Evolutionary conservation across 2,888 invertebrate genomes (phyloP).

Genomic region (Anaspis maculata): DNA sequence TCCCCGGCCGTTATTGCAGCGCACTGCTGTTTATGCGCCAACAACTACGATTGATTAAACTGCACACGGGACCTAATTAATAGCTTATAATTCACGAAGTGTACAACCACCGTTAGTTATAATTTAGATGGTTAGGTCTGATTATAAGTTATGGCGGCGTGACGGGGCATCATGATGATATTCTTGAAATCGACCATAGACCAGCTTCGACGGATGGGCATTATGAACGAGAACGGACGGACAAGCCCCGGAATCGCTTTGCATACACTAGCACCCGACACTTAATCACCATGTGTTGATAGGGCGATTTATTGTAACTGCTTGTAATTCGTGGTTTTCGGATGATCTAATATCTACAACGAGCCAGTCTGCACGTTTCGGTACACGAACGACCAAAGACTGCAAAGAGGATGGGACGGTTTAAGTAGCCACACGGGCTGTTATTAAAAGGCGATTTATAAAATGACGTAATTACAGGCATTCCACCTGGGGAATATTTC

Average conservation of each 20-base stretch:
- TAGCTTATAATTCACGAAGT: too few species aligned
- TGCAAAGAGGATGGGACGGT: too few species aligned
- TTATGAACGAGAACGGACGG: too few species aligned
- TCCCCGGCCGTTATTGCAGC: too few species aligned
- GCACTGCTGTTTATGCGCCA: too few species aligned
- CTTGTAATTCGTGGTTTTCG: slow-evolving; percentile 15
- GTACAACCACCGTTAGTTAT: slow-evolving; percentile 9
- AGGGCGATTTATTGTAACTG: slow-evolving; percentile 17
- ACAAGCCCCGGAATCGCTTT: slow-evolving; percentile 5
- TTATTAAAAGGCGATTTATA: slow-evolving; percentile 14
- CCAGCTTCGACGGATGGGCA: too few species aligned
- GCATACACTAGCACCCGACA: slow-evolving; percentile 7
- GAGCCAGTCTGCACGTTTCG: slow-evolving; percentile 7
- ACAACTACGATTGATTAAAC: slow-evolving; percentile 2
- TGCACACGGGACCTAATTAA: slow-evolving; percentile 9
- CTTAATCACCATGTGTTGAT: slow-evolving; percentile 16
- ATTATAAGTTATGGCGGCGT: too few species aligned
- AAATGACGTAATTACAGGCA: slow-evolving; percentile 12
- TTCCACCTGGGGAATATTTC: slow-evolving; percentile 5
- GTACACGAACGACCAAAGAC: too few species aligned
- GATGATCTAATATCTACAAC: slow-evolving; percentile 11
- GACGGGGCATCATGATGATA: too few species aligned
- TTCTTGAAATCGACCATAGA: too few species aligned
- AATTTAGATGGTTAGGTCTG: too few species aligned
- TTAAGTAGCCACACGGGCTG: slow-evolving; percentile 11